Evolutionary conservation across 2,888 invertebrate species (phyloP).

Genomic region (Nomada ruficornis): DNA sequence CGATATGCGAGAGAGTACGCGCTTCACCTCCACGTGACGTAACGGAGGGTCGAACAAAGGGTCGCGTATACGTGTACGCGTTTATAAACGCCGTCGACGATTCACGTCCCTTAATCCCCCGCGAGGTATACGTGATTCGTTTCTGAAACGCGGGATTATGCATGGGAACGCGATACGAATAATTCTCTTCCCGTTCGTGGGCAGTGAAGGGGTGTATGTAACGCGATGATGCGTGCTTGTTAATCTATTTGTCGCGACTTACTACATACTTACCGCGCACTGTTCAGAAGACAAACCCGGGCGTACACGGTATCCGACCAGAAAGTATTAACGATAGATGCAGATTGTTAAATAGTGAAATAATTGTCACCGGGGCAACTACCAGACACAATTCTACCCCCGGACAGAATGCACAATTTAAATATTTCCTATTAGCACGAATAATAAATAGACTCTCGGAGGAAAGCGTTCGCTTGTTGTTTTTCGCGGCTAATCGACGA

Average conservation of each 20-base stretch:
- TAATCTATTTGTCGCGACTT: neutral
- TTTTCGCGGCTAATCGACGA: neutral
- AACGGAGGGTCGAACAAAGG: slow-evolving; percentile 60
- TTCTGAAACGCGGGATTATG: slow-evolving; percentile 47
- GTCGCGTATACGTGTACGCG: slow-evolving; percentile 14
- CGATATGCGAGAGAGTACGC: slow-evolving; percentile 54
- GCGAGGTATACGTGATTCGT: slow-evolving; percentile 56
- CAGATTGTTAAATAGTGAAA: too few species aligned
- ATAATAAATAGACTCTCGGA: too few species aligned
- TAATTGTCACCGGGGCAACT: too few species aligned
- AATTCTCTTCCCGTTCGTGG: neutral
- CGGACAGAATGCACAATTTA: neutral
- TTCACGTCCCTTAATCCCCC: slow-evolving; percentile 46
- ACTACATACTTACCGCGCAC: too few species aligned
- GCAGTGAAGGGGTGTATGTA: too few species aligned
- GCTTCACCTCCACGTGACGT: slow-evolving; percentile 54
- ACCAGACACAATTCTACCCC: neutral
- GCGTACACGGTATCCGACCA: too few species aligned
- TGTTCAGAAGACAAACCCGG: too few species aligned
- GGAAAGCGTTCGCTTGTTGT: neutral
- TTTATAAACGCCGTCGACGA: slow-evolving; percentile 21
- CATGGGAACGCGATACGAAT: slow-evolving; percentile 8
- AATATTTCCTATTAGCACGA: neutral
- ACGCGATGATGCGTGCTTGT: neutral
- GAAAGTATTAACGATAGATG: too few species aligned